Percentiles rank a stretch among this genome's conserved stretches.
Evolutionary conservation across 2,888 invertebrate genomes (phyloP).

Genomic region (Meiosimyza platycephala): DNA sequence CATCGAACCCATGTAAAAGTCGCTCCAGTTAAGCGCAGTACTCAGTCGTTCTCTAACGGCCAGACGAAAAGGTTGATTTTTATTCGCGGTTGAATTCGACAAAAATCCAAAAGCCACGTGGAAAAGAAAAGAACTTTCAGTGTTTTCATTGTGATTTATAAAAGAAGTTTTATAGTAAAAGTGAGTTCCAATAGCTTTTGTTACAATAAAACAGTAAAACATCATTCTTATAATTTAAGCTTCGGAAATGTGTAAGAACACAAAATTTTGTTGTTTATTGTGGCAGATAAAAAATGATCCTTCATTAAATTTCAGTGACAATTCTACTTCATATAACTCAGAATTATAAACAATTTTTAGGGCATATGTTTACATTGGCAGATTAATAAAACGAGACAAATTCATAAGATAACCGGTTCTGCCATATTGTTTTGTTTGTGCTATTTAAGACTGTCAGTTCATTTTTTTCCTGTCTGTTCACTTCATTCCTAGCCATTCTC

Average conservation of each 20-base stretch:
- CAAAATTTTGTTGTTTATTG: neutral
- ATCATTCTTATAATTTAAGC: no score
- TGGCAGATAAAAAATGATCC: neutral
- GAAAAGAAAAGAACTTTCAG: conserved; percentile 37
- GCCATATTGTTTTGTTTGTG: no score
- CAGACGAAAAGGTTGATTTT: conserved; percentile 43
- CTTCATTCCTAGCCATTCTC: no score
- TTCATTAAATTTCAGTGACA: neutral
- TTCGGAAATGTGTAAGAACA: no score
- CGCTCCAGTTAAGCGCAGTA: conserved; percentile 31
- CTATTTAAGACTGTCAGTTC: no score
- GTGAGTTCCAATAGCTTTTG: conserved; percentile 16
- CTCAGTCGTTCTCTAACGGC: conserved; percentile 47
- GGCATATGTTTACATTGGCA: no score
- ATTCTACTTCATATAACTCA: neutral
- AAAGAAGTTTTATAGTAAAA: neutral
- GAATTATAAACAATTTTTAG: no score
- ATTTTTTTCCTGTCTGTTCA: no score
- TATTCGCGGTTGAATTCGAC: conserved; percentile 45
- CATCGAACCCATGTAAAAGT: neutral
- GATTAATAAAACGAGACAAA: neutral
- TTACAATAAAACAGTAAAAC: neutral
- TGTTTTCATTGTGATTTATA: conserved; percentile 14
- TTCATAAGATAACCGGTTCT: no score
- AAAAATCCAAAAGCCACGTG: conserved; percentile 53